Evolutionary conservation across 2,888 invertebrate species (phyloP), one percentile per base, ranked within the genome.

Genomic region (Tuta absoluta): DNA sequence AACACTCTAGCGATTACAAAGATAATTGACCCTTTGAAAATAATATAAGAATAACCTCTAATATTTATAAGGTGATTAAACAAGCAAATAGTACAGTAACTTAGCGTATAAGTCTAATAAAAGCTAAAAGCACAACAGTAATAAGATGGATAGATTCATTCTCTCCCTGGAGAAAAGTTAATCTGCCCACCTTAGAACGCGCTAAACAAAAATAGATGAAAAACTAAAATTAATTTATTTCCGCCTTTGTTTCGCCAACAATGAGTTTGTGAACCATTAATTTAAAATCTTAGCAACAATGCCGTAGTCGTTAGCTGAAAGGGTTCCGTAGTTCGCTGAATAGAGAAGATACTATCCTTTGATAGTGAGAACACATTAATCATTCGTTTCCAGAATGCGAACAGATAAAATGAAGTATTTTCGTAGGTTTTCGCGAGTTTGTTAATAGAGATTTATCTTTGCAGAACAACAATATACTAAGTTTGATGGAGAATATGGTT

Each of bases 241-340:
- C 51, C 66, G 28, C 68, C 71, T 78, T 79, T 80, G 80, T 81
- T 73, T 72, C 68, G 56, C 60, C 24, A 72, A 80, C 81, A 82
- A 81, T 74, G 75, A 72, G 73, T 66, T 71, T 67, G 64, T 65
- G 72, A 76, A 77, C 79, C 82, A 82, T 82, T 82, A 82, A 82
- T 82, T 82, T 79, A 72, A 81, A 82, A 82, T 82, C 80, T 81
- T 77, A 77, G 79, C 79, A 82, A 82, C 80, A 77, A 67, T 67
- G 65, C 67, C 76, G 65, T 68, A 65, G 63, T 67, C 65, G 65
- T 69, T 67, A 69, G 70, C 73, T 71, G 71, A 73, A 77, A 77
- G 76, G 77, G 77, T 75, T 74, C 71, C 70, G 73, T 70, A 68
- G 70, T 68, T 57, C 66, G 61, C 28, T 66, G 67, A 67, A 71